phyloP scores from a whole-genome alignment of 2,113 vertebrate genomes.

The Blennius ocellaris region DNA sequence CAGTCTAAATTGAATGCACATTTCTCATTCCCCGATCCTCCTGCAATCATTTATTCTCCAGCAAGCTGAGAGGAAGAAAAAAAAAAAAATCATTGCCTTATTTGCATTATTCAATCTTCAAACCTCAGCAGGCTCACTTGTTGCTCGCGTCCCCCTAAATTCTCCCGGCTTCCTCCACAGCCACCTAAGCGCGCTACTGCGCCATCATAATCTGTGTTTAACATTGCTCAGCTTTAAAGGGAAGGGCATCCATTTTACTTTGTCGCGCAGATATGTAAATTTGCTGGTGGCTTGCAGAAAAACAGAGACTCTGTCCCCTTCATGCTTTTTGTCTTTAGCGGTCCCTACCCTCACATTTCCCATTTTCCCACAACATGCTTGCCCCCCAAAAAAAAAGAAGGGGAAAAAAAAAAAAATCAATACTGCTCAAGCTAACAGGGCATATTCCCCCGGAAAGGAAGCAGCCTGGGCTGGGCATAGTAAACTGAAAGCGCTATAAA shows the following conservation, averaged over 20 bases:
- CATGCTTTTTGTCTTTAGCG: slow-evolving; percentile 14
- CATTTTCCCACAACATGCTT: slow-evolving; percentile 39
- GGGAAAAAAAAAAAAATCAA: slow-evolving; percentile 51
- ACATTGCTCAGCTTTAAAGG: slow-evolving; percentile 33
- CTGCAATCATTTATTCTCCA: slow-evolving; percentile 43
- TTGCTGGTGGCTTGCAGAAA: slow-evolving; percentile 58
- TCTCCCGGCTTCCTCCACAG: slow-evolving; percentile 5
- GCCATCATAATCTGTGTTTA: slow-evolving; percentile 52
- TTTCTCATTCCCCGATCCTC: slow-evolving; percentile 24
- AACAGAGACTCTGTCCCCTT: neutral
- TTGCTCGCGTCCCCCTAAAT: neutral
- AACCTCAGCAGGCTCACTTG: slow-evolving; percentile 30
- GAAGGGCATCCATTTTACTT: slow-evolving; percentile 39
- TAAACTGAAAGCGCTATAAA: slow-evolving; percentile 70
- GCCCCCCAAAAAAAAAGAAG: too few relatives aligned
- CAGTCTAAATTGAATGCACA: slow-evolving; percentile 45
- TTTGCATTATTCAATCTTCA: slow-evolving; percentile 57
- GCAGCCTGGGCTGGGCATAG: slow-evolving; percentile 30
- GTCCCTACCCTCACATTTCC: neutral
- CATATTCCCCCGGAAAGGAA: slow-evolving; percentile 57
- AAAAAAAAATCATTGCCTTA: slow-evolving; percentile 55
- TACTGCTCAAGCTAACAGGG: slow-evolving; percentile 66
- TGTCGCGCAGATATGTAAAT: slow-evolving; percentile 39
- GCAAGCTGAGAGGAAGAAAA: slow-evolving; percentile 11
- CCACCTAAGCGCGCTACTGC: slow-evolving; percentile 25